Conservation (phyloP, 2,888 invertebrate species). For the Sinohyriopsis cumingii region DNA sequence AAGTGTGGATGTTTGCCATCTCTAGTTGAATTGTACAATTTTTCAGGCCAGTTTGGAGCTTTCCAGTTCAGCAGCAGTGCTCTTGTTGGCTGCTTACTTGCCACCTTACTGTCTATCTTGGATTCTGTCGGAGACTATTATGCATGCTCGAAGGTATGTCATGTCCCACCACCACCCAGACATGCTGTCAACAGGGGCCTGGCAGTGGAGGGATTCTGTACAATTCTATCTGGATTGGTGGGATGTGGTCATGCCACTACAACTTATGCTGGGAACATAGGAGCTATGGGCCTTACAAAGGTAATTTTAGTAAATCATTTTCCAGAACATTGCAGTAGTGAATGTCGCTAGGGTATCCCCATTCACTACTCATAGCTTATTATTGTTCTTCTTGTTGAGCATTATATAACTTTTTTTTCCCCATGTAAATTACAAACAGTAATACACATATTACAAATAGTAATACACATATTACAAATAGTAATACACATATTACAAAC, state of each 20-base stretch:
- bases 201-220: slow-evolving; percentile 85
- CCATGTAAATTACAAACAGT: neutral
- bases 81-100: slow-evolving; percentile 57
- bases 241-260: slow-evolving; percentile 91
- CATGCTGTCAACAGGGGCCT: slow-evolving; percentile 85
- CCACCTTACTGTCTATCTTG: slow-evolving; percentile 58
- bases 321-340: neutral
- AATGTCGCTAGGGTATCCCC: neutral
- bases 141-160: slow-evolving; percentile 81
- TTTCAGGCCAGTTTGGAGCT: slow-evolving; percentile 58
- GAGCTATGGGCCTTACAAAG: slow-evolving; percentile 89
- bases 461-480: neutral
- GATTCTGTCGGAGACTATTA: slow-evolving; percentile 86
- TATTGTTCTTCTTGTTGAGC: neutral
- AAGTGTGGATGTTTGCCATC: neutral
- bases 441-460: neutral
- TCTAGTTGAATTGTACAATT: neutral
- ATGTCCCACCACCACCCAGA: slow-evolving; percentile 85
- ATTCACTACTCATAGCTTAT: neutral
- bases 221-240: slow-evolving; percentile 86
- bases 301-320: slow-evolving; percentile 70
- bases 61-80: slow-evolving; percentile 52
- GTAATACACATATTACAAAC: neutral
- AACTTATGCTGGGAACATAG: slow-evolving; percentile 92
- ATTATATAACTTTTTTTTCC: neutral